A percentile compares a stretch with the other conserved stretches of the same genome.
phyloP scores from a whole-genome alignment of 1,140 invertebrate genomes.

The Pogonomyrmex californicus region DNA sequence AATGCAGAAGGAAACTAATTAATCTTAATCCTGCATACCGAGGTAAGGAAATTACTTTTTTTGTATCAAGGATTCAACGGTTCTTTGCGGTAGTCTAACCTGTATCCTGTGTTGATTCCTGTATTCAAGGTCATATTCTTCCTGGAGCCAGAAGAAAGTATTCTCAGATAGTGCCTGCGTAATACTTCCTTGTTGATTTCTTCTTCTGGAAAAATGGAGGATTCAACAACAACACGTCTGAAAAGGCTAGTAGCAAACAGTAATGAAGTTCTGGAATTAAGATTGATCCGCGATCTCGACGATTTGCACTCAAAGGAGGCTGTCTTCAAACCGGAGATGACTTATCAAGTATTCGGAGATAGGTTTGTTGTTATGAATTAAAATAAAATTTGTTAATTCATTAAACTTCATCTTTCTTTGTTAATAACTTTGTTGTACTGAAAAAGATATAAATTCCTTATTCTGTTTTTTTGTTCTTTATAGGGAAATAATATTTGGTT shows the following conservation, averaged over 20 bases:
- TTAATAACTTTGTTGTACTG: neutral
- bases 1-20: neutral
- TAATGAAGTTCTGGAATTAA: conserved; percentile 92
- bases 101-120: neutral
- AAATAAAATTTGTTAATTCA: neutral
- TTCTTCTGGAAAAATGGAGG: conserved; percentile 80
- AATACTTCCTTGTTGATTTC: conserved; percentile 38
- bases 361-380: conserved; percentile 85
- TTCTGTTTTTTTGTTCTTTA: neutral
- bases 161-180: neutral
- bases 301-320: conserved; percentile 92
- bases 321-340: conserved; percentile 95
- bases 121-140: neutral
- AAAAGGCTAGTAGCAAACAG: conserved; percentile 90
- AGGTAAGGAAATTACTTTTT: neutral
- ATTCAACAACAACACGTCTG: conserved; percentile 86
- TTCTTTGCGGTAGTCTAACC: neutral
- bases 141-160: neutral
- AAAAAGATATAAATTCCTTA: conserved; percentile 26
- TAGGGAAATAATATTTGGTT: conserved; percentile 88
- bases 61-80: neutral
- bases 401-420: neutral
- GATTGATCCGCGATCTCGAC: conserved; percentile 90
- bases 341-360: conserved; percentile 97
- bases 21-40: neutral